These are phyloP conservation scores for Spisula solida DNA, from an alignment of 2,888 invertebrate genomes.

Conservation along the genomic window DNA sequence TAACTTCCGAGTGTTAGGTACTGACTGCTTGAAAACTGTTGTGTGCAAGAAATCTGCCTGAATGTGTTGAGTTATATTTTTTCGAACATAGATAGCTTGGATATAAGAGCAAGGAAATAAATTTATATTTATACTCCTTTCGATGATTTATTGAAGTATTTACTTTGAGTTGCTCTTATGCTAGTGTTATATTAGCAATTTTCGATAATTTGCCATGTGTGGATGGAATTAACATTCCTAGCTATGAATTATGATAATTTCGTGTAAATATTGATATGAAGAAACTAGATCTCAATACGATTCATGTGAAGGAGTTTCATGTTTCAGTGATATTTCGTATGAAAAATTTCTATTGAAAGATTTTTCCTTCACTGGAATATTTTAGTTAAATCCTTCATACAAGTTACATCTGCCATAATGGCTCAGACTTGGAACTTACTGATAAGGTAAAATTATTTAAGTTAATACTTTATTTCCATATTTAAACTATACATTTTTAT, in stretches of 20 bases:
- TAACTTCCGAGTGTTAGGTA: neutral
- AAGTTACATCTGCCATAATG: neutral
- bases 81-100: conserved; percentile 5
- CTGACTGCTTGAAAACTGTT: neutral
- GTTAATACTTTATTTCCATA: neutral
- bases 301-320: neutral
- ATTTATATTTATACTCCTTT: neutral
- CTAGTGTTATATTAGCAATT: neutral
- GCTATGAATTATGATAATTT: no score
- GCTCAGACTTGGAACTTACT: neutral
- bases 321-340: conserved; percentile 8
- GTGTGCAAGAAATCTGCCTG: neutral
- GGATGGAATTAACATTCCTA: no score
- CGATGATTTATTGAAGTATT: conserved; percentile 4
- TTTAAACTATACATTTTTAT: neutral
- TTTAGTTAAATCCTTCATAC: neutral
- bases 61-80: neutral
- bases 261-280: no score
- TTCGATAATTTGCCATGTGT: neutral
- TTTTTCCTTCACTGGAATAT: neutral
- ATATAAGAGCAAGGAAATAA: neutral
- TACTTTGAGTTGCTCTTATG: neutral
- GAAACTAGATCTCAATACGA: no score
- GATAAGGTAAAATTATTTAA: neutral
- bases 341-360: neutral